These are phyloP conservation scores for Drosophila formosana DNA, from an alignment of 2,888 invertebrate genomes.

Conservation along the genomic window DNA sequence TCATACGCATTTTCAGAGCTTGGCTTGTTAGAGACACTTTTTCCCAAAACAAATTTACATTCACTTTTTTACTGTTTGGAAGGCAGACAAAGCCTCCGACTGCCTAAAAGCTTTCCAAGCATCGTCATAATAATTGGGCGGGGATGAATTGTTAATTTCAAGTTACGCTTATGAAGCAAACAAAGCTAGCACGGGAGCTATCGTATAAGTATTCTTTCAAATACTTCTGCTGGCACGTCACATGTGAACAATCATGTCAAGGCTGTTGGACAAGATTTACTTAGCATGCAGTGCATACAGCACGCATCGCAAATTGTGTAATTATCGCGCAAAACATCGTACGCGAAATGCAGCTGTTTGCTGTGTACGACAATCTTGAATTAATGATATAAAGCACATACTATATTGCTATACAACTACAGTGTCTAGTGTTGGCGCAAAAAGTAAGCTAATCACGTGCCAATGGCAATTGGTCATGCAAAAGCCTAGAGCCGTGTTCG, in stretches of 20 bases:
- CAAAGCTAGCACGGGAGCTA: background rate
- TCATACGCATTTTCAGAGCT: conserved; percentile 22
- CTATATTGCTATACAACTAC: background rate
- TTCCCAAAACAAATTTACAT: conserved; percentile 50
- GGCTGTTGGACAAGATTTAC: conserved; percentile 50
- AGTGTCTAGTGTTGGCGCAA: conserved; percentile 20
- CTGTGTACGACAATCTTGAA: conserved; percentile 38
- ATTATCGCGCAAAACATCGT: conserved; percentile 55
- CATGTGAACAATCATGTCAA: conserved; percentile 65
- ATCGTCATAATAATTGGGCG: conserved; percentile 57
- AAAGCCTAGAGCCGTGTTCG: conserved; percentile 45
- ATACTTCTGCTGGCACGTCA: conserved; percentile 17
- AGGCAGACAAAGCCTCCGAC: conserved; percentile 6
- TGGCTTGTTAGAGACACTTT: conserved; percentile 38
- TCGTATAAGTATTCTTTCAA: background rate
- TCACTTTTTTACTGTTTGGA: conserved; percentile 59
- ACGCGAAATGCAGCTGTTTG: conserved; percentile 27
- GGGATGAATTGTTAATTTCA: conserved; percentile 58
- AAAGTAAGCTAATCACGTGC: conserved; percentile 77
- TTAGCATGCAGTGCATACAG: conserved; percentile 56
- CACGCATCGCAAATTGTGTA: conserved; percentile 58
- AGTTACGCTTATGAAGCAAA: background rate
- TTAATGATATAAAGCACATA: conserved; percentile 48
- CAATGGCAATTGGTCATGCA: conserved; percentile 64
- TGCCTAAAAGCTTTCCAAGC: background rate